These are phyloP conservation scores for Poeciliopsis presidionis DNA, from an alignment of 2,797 vertebrate genomes.

Conservation along the genomic window DNA sequence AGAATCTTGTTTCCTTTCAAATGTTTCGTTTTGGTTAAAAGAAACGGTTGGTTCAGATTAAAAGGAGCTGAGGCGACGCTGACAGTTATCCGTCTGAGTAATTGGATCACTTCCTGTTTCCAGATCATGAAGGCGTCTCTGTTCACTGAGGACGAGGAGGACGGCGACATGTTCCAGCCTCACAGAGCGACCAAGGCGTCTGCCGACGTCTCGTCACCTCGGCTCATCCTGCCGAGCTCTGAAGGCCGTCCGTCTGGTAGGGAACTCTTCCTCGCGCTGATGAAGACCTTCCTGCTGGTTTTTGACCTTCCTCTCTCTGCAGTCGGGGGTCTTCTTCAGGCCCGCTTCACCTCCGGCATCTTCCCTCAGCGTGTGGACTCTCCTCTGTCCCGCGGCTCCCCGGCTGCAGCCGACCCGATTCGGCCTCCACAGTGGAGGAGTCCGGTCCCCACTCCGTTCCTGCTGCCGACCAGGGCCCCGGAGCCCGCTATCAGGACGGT, in stretches of 20 bases:
- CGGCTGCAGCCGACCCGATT: not conserved
- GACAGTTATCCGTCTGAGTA: not conserved
- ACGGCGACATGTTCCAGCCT: slow-evolving; percentile 81
- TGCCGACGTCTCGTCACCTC: slow-evolving; percentile 83
- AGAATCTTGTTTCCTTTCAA: not conserved
- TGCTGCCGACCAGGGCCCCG: slow-evolving; percentile 69
- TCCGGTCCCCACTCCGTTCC: slow-evolving; percentile 68
- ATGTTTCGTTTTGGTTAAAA: not conserved
- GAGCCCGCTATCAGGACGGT: slow-evolving; percentile 85
- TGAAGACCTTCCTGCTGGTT: not conserved
- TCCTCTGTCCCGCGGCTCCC: slow-evolving; percentile 30
- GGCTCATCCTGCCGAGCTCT: slow-evolving; percentile 74
- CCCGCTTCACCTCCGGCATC: slow-evolving; percentile 79
- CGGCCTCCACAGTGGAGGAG: slow-evolving; percentile 67
- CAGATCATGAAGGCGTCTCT: slow-evolving; percentile 98
- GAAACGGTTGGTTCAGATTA: not conserved
- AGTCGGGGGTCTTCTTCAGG: slow-evolving; percentile 88
- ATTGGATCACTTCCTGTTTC: not conserved
- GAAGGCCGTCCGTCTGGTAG: slow-evolving; percentile 65
- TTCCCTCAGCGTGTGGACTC: slow-evolving; percentile 68
- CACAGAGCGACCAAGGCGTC: slow-evolving; percentile 70
- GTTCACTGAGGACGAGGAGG: slow-evolving; percentile 89
- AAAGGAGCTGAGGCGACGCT: not conserved
- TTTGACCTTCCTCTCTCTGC: not conserved
- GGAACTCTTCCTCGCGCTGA: not conserved